A percentile compares a stretch with the other conserved stretches of the same genome.
Evolutionary conservation across 2,888 invertebrate genomes (phyloP).

Genomic region (Herminia tarsipennalis): DNA sequence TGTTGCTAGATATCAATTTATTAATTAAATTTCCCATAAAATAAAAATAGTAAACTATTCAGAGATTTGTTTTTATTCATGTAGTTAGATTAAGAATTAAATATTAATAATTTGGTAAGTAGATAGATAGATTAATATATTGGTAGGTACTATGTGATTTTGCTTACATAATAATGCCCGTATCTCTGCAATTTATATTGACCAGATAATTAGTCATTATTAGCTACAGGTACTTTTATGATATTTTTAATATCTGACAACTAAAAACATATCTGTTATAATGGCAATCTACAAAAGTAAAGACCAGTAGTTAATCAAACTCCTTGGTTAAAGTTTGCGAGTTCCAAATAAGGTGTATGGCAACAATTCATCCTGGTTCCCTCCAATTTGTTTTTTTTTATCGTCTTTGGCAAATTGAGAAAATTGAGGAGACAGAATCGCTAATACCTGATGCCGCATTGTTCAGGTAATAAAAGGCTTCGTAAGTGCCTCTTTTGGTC

Average conservation of each 20-base stretch:
- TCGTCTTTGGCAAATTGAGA: constrained; percentile 73
- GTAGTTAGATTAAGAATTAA: too few species aligned
- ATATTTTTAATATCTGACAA: constrained; percentile 25
- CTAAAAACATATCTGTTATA: constrained; percentile 18
- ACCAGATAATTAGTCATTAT: constrained; percentile 9
- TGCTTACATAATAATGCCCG: constrained; percentile 3
- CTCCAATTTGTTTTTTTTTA: constrained; percentile 50
- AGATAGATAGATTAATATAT: too few species aligned
- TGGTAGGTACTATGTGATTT: too few species aligned
- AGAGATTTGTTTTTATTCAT: too few species aligned
- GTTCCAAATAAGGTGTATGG: constrained; percentile 58
- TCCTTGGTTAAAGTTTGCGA: constrained; percentile 60
- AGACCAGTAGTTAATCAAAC: constrained; percentile 73
- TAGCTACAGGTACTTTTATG: constrained; percentile 5
- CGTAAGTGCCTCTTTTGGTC: constrained; percentile 60
- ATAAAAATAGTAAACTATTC: too few species aligned
- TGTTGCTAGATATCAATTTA: constrained; percentile 51
- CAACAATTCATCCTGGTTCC: constrained; percentile 66
- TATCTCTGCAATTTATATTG: constrained; percentile 4
- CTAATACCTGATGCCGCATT: constrained; percentile 47
- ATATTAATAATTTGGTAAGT: too few species aligned
- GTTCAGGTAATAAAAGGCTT: constrained; percentile 54
- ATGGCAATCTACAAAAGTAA: constrained; percentile 61
- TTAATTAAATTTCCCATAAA: too few species aligned
- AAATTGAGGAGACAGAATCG: constrained; percentile 60